Evolutionary conservation across 2,888 invertebrate genomes (phyloP), one percentile per base, ranked within the genome.

Genomic region (Lingula anatina): DNA sequence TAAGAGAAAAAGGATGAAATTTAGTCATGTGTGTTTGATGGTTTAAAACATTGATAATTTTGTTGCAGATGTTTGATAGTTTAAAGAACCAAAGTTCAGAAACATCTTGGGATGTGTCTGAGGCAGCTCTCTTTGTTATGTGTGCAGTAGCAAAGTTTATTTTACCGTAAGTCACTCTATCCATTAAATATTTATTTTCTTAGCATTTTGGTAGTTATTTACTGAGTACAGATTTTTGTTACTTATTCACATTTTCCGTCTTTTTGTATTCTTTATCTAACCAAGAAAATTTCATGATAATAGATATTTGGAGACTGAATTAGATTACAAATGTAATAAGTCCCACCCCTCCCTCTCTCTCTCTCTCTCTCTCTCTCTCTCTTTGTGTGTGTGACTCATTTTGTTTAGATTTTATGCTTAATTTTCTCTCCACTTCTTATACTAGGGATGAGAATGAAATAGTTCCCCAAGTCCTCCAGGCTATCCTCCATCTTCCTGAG

Each of bases 101-200:
- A 21, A 86, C 89, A 1, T 68, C 74, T 0, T 97, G 97, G 96
- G 92, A 95, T 68, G 85, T 88, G 44, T 89, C 88, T 0, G 97
- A 97, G 79, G 90, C 97, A 1, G 89, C 94, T 0, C 81, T 97
- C 0, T 97, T 90, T 73, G 84, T 97, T 3, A 95, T 96, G 94
- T 89, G 90, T 70, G 86, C 92, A 44, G 90, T 95, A 2, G 94
- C 93, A 26, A 92, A 91, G 79, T 95, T 92, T 78, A 88, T 96
- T 65, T 76, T 92, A 65, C 94, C 94, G 93, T 94, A 79, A 86
- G 86, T 2, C 18, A 15, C 5, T 7, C n/a, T 1, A 28, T 42
- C 15, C 26, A 31, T 45, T 7, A 47, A 2, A 15, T 25, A 21
- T 24, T 12, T 1, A 40, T 36, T n/a, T 36, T 2, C 20, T 18